These are phyloP conservation scores for Steatocranus sp. DNA, from an alignment of 2,797 vertebrate species.

Conservation along the genomic window DNA sequence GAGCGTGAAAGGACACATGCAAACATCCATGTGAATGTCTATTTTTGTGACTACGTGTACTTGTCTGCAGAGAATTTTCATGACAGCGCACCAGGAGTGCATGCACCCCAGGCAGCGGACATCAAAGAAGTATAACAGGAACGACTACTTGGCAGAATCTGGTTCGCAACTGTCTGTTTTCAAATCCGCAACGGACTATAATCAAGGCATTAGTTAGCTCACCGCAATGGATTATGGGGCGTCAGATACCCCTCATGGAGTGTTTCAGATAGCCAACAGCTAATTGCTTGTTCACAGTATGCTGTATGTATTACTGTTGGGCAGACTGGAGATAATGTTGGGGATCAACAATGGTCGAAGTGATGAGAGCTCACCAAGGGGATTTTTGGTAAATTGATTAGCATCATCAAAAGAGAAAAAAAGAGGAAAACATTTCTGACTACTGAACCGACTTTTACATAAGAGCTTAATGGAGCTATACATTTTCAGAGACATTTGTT, in stretches of 20 bases:
- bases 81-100: background rate
- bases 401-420: background rate
- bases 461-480: background rate
- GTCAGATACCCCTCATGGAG: background rate
- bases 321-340: fast-evolving
- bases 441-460: background rate
- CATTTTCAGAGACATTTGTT: background rate
- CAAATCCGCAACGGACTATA: background rate
- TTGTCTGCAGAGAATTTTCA: background rate
- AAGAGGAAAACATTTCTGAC: fast-evolving
- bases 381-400: background rate
- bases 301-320: background rate
- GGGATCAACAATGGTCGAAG: background rate
- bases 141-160: background rate
- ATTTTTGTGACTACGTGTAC: background rate
- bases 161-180: background rate
- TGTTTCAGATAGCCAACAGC: background rate
- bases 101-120: background rate
- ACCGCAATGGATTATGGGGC: background rate
- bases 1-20: background rate
- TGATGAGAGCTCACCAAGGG: background rate
- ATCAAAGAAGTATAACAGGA: background rate
- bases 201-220: background rate
- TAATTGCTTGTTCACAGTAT: background rate
- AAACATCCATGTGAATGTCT: background rate